Conservation (phyloP, 2,797 vertebrate genomes). For the Kryptopterus vitreolus region DNA sequence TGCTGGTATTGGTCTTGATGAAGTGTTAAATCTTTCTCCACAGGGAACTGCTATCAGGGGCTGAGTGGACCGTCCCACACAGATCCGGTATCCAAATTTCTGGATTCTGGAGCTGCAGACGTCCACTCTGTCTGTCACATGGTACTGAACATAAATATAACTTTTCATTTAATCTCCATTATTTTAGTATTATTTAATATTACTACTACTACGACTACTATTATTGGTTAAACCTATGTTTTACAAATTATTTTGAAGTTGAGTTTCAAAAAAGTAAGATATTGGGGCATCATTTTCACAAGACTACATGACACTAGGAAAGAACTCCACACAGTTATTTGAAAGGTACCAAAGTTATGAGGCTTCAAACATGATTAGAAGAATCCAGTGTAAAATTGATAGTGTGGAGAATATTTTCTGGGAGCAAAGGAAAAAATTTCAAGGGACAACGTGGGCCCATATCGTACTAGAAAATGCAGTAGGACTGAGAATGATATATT, state of each 20-base stretch:
- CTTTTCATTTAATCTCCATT: background rate
- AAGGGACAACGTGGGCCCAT: background rate
- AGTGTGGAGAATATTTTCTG: background rate
- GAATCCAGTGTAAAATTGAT: background rate
- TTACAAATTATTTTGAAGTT: background rate
- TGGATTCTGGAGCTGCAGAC: slow-evolving; percentile 33
- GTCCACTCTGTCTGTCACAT: slow-evolving; percentile 35
- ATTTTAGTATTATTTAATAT: no score
- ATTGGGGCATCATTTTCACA: no score
- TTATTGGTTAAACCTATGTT: no score
- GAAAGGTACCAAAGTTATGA: background rate
- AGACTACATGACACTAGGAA: background rate
- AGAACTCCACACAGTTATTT: background rate
- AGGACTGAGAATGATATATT: background rate
- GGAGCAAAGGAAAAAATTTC: background rate
- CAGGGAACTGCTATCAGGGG: slow-evolving; percentile 51
- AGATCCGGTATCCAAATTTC: slow-evolving; percentile 28
- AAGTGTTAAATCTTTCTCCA: slow-evolving; percentile 37
- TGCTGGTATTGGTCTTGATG: background rate
- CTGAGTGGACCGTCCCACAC: slow-evolving; percentile 9
- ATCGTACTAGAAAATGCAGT: background rate
- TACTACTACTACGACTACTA: no score
- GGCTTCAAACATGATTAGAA: background rate
- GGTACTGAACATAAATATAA: slow-evolving; percentile 35
- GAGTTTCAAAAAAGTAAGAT: background rate